Conservation (phyloP, 2,797 vertebrate species). For the Halcyon badia region DNA sequence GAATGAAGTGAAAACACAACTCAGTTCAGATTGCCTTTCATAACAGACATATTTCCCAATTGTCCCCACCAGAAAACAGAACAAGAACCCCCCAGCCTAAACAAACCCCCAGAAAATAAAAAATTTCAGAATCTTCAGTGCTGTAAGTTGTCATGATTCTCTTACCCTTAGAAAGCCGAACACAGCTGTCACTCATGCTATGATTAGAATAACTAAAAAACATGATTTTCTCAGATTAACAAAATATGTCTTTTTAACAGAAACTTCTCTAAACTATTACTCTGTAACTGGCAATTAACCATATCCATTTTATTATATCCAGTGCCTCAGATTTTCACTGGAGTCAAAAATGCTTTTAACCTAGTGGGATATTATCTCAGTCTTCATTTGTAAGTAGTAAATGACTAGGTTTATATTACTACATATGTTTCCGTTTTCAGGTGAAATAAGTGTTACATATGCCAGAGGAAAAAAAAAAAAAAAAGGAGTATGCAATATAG, state of each 20-base stretch:
- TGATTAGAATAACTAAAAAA: neutral
- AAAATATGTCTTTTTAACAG: neutral
- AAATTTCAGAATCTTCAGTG: neutral
- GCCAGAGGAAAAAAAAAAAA: neutral
- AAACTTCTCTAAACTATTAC: neutral
- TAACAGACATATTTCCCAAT: neutral
- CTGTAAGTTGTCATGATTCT: neutral
- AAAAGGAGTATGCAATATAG: neutral
- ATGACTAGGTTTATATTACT: neutral
- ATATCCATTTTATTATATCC: neutral
- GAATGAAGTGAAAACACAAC: neutral
- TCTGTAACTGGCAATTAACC: neutral
- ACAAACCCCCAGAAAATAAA: neutral
- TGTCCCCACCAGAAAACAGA: neutral
- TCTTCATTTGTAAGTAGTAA: neutral
- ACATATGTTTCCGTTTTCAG: neutral
- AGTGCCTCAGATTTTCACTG: neutral
- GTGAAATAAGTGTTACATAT: neutral
- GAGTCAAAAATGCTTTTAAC: neutral
- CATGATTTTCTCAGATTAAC: neutral
- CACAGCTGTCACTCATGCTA: neutral
- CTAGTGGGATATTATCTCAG: neutral
- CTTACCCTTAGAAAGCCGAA: neutral
- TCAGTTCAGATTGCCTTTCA: neutral
- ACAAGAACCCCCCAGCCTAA: neutral